phyloP scores from a whole-genome alignment of 2,888 invertebrate genomes.

The Melinaea marsaeus region DNA sequence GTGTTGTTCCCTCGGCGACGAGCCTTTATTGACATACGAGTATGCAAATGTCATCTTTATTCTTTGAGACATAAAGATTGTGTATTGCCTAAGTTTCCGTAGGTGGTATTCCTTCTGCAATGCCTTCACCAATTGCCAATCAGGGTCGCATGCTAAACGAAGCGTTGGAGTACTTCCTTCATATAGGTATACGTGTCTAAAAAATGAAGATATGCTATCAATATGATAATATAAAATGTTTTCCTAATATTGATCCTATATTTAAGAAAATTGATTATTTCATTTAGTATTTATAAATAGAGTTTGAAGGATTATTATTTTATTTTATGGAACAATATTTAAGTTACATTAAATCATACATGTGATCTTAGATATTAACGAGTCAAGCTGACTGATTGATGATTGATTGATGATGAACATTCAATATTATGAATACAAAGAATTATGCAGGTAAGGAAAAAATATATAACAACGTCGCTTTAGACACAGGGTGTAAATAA shows the following conservation, averaged over 20 bases:
- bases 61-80: constrained; percentile 9
- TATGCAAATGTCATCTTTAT: constrained; percentile 19
- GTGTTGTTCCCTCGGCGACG: constrained; percentile 20
- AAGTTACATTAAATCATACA: no score
- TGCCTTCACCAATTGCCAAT: constrained; percentile 46
- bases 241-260: background rate
- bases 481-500: no score
- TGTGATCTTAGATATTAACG: no score
- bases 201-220: constrained; percentile 28
- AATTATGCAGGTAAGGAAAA: no score
- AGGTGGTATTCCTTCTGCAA: constrained; percentile 12
- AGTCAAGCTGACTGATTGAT: no score
- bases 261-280: no score
- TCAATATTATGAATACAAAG: no score
- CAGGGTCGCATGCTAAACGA: constrained; percentile 72
- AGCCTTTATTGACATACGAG: constrained; percentile 4
- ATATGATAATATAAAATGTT: background rate
- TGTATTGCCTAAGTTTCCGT: constrained; percentile 6
- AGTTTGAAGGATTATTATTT: no score
- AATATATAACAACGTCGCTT: no score
- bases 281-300: no score
- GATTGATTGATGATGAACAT: no score
- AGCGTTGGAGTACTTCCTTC: constrained; percentile 56
- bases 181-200: constrained; percentile 38
- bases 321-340: no score